Conservation (phyloP, 2,113 vertebrate genomes). For the Excalfactoria chinensis region DNA sequence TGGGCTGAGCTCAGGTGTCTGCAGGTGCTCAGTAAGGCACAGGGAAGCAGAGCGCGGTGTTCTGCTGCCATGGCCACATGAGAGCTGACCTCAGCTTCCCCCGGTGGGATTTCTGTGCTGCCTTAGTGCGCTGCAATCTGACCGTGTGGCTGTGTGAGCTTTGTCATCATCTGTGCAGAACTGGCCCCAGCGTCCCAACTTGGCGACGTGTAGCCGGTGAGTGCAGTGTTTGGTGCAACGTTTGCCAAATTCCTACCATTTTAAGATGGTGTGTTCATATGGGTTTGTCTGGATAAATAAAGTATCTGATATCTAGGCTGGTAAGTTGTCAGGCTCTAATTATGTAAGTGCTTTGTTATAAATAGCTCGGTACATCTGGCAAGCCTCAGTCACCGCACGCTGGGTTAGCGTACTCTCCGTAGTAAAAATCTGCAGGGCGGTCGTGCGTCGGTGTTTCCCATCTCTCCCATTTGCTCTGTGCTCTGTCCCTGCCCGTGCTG, state of each 20-base stretch:
- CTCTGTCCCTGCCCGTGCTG: too few relatives aligned
- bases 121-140: background rate
- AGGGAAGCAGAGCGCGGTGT: background rate
- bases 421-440: rapidly evolving
- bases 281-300: background rate
- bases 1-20: background rate
- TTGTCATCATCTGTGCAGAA: background rate
- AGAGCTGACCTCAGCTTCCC: background rate
- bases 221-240: background rate
- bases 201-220: background rate
- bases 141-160: background rate
- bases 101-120: background rate
- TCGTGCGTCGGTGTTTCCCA: background rate
- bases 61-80: background rate
- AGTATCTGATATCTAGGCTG: background rate
- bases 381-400: background rate
- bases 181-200: background rate
- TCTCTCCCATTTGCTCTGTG: too few relatives aligned
- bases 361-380: background rate
- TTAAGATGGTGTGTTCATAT: background rate
- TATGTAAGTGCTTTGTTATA: background rate
- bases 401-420: rapidly evolving
- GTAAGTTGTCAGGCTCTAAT: background rate
- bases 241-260: background rate
- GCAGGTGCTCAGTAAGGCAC: background rate